Percentiles rank a stretch among this genome's conserved stretches.
phyloP scores from a whole-genome alignment of 2,797 vertebrate genomes.

The Erethizon dorsatum region DNA sequence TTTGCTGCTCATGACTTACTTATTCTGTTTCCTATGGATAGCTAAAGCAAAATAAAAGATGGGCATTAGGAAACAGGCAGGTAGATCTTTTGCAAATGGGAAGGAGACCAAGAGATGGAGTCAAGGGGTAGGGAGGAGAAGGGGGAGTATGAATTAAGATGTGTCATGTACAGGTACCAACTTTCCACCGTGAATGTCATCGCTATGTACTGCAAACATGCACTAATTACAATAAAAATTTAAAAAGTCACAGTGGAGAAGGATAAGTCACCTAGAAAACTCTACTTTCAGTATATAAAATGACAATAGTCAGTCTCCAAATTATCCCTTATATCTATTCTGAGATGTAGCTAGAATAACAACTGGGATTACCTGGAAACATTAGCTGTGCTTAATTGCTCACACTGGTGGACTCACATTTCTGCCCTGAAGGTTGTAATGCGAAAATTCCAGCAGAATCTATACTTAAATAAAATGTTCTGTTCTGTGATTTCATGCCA shows the following conservation, averaged over 20 bases:
- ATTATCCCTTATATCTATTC: constrained; percentile 22
- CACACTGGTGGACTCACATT: not conserved
- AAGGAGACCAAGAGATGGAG: not conserved
- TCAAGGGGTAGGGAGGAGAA: not conserved
- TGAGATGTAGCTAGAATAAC: not conserved
- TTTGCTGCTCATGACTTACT: not conserved
- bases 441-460: constrained; percentile 23
- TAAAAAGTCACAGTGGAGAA: not conserved
- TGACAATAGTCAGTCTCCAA: not conserved
- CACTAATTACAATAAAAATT: not conserved
- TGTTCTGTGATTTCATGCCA: constrained; percentile 28
- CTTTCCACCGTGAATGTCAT: not conserved
- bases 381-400: constrained; percentile 41
- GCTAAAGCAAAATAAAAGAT: not conserved
- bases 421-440: constrained; percentile 10
- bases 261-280: not conserved
- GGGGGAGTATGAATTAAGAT: not conserved
- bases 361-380: constrained; percentile 34
- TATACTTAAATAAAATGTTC: constrained; percentile 21
- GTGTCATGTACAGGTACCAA: not conserved
- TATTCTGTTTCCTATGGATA: not conserved
- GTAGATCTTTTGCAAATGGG: not conserved
- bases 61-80: not conserved
- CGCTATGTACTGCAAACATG: not conserved
- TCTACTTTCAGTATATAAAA: constrained; percentile 24